Base-by-base conservation (phyloP, 2,113 vertebrate species). In the Oreochromis tanganicae region DNA sequence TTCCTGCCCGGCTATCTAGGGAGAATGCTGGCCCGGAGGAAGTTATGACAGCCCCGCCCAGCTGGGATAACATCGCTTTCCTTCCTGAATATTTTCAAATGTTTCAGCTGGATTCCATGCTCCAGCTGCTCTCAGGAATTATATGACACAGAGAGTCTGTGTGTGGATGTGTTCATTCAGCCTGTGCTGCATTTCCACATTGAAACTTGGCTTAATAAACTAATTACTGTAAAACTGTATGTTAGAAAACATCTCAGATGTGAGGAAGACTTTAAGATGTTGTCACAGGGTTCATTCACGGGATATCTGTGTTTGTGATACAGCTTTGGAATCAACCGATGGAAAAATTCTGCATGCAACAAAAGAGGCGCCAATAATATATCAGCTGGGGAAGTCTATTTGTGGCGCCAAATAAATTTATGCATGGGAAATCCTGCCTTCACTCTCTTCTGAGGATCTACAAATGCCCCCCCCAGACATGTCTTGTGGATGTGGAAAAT, bases 21-120 rank as follows among this genome's bases (percentile, higher is more conserved):
- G 95, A 94, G 89, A 90, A 85, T 10, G 88, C 82, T 32, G 81
- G 90, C 93, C 90, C 21, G 85, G 84, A 95, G 95, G 95, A 96
- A 96, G 88, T 73, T 50, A 36, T 78, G 82, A 87, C 88, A 52
- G 93, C 94, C 94, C 94, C 92, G 93, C 95, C 95, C 93, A 91
- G 43, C 78, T 78, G 4, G 94, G 95, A 96, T 95, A 96, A 94
- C 93, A 96, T 94, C 91, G 87, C 86, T 85, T 96, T 96, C 95
- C 95, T 96, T 95, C 94, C 95, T 95, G 93, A 89, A 92, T 90
- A 87, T 91, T 94, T 93, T 92, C 68, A 11, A 91, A 91, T 85
- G 87, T 93, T 94, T 94, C 85, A 83, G 91, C 79, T 92, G 80
- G 82, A 92, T 89, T 95, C 86, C 88, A 90, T 83, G 93, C 91